phyloP scores from a whole-genome alignment of 2,113 vertebrate genomes.

The Sander vitreus region DNA sequence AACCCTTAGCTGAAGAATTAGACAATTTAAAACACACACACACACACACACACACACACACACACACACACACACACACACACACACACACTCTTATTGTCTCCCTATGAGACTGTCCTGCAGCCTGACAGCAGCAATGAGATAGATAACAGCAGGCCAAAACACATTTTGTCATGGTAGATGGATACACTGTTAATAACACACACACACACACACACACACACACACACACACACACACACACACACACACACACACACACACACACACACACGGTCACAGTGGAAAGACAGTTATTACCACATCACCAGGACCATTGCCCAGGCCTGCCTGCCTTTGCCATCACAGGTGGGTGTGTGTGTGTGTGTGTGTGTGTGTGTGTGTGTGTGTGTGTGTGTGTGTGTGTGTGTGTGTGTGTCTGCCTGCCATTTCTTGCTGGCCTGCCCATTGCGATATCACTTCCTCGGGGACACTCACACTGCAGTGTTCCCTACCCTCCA shows the following conservation, averaged over 20 bases:
- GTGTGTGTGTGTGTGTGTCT: constrained; percentile 18
- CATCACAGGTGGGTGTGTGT: background rate
- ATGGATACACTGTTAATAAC: constrained; percentile 66
- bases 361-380: constrained; percentile 22
- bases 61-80: constrained; percentile 13
- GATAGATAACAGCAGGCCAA: constrained; percentile 75
- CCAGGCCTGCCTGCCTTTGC: constrained; percentile 61
- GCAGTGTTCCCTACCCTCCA: constrained; percentile 40
- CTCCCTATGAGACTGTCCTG: constrained; percentile 64
- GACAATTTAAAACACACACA: constrained; percentile 30
- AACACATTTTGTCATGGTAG: constrained; percentile 70
- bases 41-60: no score
- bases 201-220: constrained; percentile 44
- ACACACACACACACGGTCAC: constrained; percentile 35
- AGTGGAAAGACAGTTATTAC: constrained; percentile 78
- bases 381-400: constrained; percentile 39
- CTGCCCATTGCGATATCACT: constrained; percentile 67
- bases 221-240: constrained; percentile 36
- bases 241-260: constrained; percentile 7
- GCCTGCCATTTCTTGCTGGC: constrained; percentile 64
- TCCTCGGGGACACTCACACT: constrained; percentile 58
- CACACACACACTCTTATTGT: constrained; percentile 13
- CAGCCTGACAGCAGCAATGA: constrained; percentile 75
- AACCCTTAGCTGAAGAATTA: constrained; percentile 59
- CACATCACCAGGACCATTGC: constrained; percentile 73